These are phyloP conservation scores for Sylvia atricapilla DNA, from an alignment of 2,113 vertebrate species.

Conservation along the genomic window DNA sequence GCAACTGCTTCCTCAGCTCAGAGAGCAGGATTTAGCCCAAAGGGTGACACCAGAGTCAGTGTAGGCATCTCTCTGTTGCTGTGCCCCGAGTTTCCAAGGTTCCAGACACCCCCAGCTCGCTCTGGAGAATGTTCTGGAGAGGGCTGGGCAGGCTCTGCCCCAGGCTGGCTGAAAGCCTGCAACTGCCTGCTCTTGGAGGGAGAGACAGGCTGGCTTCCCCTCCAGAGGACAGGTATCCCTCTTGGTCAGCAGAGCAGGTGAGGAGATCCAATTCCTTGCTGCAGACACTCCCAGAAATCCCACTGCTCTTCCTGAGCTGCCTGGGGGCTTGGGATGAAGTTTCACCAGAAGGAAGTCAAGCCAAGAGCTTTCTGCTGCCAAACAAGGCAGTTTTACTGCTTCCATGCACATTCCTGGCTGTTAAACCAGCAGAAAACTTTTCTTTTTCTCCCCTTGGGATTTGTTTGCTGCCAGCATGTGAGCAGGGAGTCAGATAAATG, in stretches of 20 bases:
- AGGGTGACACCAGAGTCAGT: background rate
- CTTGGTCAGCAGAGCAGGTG: background rate
- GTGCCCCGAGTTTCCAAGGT: background rate
- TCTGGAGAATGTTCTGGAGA: fast-evolving
- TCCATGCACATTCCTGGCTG: background rate
- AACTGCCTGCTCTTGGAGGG: background rate
- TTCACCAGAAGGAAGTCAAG: background rate
- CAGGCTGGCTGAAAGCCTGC: background rate
- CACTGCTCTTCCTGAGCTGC: background rate
- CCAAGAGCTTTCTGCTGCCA: background rate
- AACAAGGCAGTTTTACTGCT: background rate
- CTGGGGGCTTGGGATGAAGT: background rate
- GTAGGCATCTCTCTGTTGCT: background rate
- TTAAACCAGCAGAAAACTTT: background rate
- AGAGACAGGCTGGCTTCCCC: background rate
- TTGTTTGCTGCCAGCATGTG: background rate
- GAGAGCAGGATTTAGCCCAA: background rate
- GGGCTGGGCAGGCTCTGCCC: background rate
- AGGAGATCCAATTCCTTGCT: background rate
- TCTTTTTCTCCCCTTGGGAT: background rate
- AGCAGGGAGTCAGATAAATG: background rate
- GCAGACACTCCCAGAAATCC: background rate
- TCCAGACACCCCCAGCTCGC: fast-evolving
- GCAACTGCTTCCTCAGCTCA: background rate
- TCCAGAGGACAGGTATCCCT: background rate